phyloP scores from a whole-genome alignment of 2,113 vertebrate genomes.

The Chaetorhynchus papuensis region DNA sequence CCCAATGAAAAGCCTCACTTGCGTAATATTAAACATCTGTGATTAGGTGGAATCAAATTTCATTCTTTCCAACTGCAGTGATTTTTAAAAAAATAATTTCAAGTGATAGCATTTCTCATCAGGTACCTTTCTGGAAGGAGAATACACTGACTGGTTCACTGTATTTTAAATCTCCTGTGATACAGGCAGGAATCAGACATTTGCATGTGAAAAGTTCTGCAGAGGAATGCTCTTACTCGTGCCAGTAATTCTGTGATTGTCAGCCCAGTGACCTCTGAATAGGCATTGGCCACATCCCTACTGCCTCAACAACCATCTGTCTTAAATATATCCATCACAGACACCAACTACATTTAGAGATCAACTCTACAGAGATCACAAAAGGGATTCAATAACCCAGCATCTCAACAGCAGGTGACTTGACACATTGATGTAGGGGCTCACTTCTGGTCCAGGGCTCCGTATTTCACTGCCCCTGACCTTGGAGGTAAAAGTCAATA shows the following conservation, averaged over 20 bases:
- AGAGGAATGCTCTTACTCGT: background rate
- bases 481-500: background rate
- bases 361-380: background rate
- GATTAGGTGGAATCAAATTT: conserved; percentile 9
- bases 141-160: background rate
- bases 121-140: background rate
- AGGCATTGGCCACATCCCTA: background rate
- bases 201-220: conserved; percentile 10
- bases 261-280: background rate
- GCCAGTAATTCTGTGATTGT: background rate
- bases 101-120: background rate
- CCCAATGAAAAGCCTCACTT: background rate
- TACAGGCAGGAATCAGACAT: background rate
- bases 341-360: background rate
- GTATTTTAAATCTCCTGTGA: background rate
- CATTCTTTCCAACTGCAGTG: background rate
- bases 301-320: background rate
- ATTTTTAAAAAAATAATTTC: background rate
- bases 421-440: background rate
- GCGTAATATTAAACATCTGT: background rate
- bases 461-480: background rate
- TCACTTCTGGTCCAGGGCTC: background rate
- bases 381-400: background rate
- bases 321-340: background rate
- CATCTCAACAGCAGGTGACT: background rate